Conservation (phyloP, 2,888 invertebrate genomes). For the Ditula angustiorana region DNA sequence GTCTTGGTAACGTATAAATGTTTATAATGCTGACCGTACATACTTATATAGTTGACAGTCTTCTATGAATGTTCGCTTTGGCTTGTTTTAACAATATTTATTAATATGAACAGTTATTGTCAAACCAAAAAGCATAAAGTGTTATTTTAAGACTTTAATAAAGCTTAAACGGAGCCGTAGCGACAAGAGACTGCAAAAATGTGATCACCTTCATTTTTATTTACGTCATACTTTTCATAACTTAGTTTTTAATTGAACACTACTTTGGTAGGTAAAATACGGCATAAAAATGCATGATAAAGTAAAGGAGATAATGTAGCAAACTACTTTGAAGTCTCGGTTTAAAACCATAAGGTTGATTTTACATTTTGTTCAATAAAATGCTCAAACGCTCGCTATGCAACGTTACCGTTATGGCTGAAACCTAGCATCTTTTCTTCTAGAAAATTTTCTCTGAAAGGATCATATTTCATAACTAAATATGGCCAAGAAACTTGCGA, state of each 20-base stretch:
- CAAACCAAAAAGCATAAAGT: too few species aligned
- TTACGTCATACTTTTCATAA: too few species aligned
- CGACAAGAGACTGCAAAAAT: too few species aligned
- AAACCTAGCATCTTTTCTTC: neutral
- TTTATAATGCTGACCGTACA: too few species aligned
- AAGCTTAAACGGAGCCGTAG: too few species aligned
- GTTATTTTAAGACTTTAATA: too few species aligned
- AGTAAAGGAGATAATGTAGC: neutral
- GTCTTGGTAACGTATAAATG: too few species aligned
- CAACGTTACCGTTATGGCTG: neutral
- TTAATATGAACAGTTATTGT: too few species aligned
- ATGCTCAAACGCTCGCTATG: neutral
- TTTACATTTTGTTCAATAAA: neutral
- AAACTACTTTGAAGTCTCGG: neutral
- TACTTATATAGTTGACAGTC: too few species aligned
- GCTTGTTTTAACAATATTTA: too few species aligned
- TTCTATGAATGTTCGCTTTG: too few species aligned
- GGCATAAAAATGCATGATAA: neutral
- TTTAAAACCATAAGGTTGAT: neutral
- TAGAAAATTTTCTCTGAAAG: neutral
- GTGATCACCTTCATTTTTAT: too few species aligned
- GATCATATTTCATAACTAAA: conserved; percentile 14
- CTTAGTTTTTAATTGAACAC: neutral
- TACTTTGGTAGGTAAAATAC: neutral
- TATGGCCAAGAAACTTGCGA: neutral